These are phyloP conservation scores for Marasmarcha lunaedactyla DNA, from an alignment of 2,888 invertebrate genomes.

Conservation along the genomic window DNA sequence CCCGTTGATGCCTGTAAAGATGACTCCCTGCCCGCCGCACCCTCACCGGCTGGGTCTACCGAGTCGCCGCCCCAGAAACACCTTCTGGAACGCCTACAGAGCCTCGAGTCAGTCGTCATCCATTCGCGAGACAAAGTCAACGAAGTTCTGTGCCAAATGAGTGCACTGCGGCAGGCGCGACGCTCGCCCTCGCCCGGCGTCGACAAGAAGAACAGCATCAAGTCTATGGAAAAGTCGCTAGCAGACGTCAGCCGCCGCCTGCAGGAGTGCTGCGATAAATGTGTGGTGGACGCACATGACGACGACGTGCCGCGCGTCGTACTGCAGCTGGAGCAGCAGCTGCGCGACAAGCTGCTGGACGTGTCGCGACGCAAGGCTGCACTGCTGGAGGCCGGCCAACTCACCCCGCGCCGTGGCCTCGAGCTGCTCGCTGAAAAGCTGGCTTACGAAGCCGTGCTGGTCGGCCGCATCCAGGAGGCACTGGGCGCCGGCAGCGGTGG, in stretches of 20 bases:
- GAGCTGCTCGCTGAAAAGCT: slow-evolving; percentile 83
- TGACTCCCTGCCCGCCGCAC: slow-evolving; percentile 36
- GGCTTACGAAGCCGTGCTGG: slow-evolving; percentile 82
- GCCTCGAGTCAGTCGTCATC: slow-evolving; percentile 72
- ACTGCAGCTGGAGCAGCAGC: slow-evolving; percentile 74
- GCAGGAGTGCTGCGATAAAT: slow-evolving; percentile 70
- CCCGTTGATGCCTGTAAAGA: slow-evolving; percentile 47
- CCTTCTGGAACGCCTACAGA: slow-evolving; percentile 69
- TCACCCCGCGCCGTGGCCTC: slow-evolving; percentile 75
- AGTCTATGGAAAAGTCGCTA: slow-evolving; percentile 74
- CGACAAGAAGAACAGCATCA: slow-evolving; percentile 74
- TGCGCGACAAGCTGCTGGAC: slow-evolving; percentile 76
- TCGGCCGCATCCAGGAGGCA: slow-evolving; percentile 77
- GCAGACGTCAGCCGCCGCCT: slow-evolving; percentile 73
- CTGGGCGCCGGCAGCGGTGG: slow-evolving; percentile 70
- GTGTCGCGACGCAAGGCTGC: slow-evolving; percentile 76
- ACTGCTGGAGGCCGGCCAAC: slow-evolving; percentile 75
- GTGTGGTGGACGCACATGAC: slow-evolving; percentile 60
- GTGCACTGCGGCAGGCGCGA: slow-evolving; percentile 71
- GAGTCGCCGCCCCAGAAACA: slow-evolving; percentile 65
- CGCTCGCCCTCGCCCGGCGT: slow-evolving; percentile 74
- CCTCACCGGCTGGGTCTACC: slow-evolving; percentile 26
- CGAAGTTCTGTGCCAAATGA: slow-evolving; percentile 75
- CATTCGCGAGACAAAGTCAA: slow-evolving; percentile 76
- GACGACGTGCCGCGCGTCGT: slow-evolving; percentile 72